Conservation (phyloP, 2,888 invertebrate genomes). For the Lingula anatina region DNA sequence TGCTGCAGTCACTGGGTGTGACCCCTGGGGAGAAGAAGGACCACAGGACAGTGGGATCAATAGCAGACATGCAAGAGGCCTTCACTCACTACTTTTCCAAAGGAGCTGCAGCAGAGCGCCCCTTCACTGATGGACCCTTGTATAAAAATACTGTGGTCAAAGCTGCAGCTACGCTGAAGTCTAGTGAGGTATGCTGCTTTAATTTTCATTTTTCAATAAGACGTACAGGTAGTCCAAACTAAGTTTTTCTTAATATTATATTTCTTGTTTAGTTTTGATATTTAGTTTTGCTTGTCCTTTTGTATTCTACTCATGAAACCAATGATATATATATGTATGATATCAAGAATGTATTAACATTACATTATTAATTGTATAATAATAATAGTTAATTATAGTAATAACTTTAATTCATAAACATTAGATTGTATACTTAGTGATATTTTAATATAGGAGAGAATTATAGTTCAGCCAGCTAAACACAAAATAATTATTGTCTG, state of each 20-base stretch:
- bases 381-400: too few species aligned
- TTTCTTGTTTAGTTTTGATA: too few species aligned
- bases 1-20: slow-evolving; percentile 43
- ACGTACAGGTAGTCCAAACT: too few species aligned
- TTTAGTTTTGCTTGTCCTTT: too few species aligned
- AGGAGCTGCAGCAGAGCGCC: slow-evolving; percentile 54
- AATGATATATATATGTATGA: too few species aligned
- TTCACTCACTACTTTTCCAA: slow-evolving; percentile 51
- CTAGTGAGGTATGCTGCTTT: slow-evolving; percentile 16
- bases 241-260: too few species aligned
- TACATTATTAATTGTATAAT: too few species aligned
- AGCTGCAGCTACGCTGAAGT: slow-evolving; percentile 18
- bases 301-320: too few species aligned
- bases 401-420: too few species aligned
- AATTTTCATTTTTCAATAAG: background rate
- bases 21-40: slow-evolving; percentile 32
- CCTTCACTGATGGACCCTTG: slow-evolving; percentile 21
- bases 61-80: slow-evolving; percentile 50
- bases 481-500: background rate
- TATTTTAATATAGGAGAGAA: background rate
- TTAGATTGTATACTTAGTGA: too few species aligned
- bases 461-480: background rate
- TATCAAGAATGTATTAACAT: too few species aligned
- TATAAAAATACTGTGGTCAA: slow-evolving; percentile 23
- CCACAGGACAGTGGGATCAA: slow-evolving; percentile 27